phyloP scores from a whole-genome alignment of 2,113 vertebrate genomes.

The Cyrtonyx montezumae region DNA sequence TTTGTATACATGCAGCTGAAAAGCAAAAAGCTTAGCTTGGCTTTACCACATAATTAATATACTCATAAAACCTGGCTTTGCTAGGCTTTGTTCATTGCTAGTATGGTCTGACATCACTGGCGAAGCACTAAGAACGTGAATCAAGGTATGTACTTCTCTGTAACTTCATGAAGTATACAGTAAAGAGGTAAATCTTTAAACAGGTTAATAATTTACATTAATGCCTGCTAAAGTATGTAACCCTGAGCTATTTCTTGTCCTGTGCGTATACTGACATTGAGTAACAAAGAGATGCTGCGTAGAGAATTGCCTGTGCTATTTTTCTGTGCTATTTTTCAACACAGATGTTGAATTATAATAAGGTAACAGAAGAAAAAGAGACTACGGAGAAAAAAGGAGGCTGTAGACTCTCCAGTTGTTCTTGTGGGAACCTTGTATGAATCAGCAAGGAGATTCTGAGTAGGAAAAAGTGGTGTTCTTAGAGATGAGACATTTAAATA shows the following conservation, averaged over 20 bases:
- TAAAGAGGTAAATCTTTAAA: background rate
- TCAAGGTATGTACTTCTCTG: background rate
- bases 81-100: background rate
- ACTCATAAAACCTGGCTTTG: background rate
- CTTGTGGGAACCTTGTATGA: background rate
- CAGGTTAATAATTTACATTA: background rate
- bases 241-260: background rate
- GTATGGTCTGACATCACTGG: background rate
- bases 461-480: background rate
- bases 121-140: background rate
- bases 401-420: background rate
- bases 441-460: background rate
- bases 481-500: background rate
- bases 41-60: background rate
- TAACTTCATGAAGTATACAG: background rate
- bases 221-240: background rate
- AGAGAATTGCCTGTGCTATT: background rate
- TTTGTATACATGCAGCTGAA: background rate
- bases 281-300: background rate
- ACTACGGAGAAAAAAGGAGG: too few species aligned
- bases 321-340: too few species aligned
- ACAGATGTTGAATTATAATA: background rate
- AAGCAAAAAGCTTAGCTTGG: background rate
- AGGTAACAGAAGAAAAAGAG: background rate
- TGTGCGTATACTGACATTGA: background rate